Base-by-base conservation (phyloP, 2,888 invertebrate species). In the Hypomecis punctinalis region DNA sequence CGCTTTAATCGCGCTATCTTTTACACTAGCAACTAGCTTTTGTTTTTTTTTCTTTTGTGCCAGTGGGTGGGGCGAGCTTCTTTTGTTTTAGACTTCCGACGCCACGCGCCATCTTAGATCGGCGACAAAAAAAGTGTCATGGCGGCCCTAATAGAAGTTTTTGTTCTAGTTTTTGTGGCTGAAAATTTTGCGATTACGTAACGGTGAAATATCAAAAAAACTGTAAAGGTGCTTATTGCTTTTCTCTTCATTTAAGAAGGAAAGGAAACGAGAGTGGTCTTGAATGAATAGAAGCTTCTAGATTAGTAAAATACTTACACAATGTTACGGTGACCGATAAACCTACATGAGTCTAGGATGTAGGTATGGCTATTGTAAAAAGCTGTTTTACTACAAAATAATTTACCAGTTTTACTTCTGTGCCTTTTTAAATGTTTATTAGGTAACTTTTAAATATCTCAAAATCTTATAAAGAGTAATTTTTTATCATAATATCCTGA, bases 41-140 rank as follows among this genome's bases (percentile, higher is more conserved):
- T 61, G 47, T 61, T 70, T 65, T 70, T 73, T 74, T 76, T 77
- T 73, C 68, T 72, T 76, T 76, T 73, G 74, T 69, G 70, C 63
- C 64, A 59, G 66, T 71, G 90, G 91, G 92, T 85, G 92, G 88
- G 92, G 90, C 84, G 74, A 88, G 86, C 82, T 76, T 89, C 92
- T 92, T 91, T 92, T 92, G 92, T 92, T 91, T 93, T 91, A 91
- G 81, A 79, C 79, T 83, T 82, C 78, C 80, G 78, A 72, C 75
- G 76, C 78, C 83, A 85, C 80, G 82, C 92, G 92, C 92, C 92
- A 92, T 93, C 92, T 93, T 93, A 91, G 89, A 80, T 85, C 78
- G 85, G 76, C 81, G 82, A 85, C 86, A 83, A 91, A 92, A 90
- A 91, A 90, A 86, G 83, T 91, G 91, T 92, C 92, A 91, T 92